phyloP scores from a whole-genome alignment of 2,797 vertebrate genomes.

The Atherinosoma microstoma region DNA sequence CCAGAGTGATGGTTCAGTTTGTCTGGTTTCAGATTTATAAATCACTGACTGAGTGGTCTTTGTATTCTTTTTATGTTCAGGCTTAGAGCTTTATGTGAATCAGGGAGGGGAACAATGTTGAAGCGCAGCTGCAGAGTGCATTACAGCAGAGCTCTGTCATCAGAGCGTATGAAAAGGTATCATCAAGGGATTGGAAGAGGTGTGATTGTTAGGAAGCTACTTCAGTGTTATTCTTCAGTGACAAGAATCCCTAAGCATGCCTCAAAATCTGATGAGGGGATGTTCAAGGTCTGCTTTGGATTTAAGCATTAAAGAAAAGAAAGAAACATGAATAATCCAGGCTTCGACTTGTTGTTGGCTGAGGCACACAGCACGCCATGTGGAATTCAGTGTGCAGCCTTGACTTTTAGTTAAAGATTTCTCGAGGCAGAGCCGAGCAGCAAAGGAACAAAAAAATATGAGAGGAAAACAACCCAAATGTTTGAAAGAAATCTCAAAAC shows the following conservation, averaged over 20 bases:
- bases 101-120: slow-evolving; percentile 30
- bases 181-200: slow-evolving; percentile 39
- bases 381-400: slow-evolving; percentile 22
- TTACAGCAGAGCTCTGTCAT: slow-evolving; percentile 19
- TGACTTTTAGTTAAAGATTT: slow-evolving; percentile 36
- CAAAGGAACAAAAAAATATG: slow-evolving; percentile 5
- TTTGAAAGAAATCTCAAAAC: background rate
- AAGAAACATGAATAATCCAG: background rate
- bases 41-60: slow-evolving; percentile 31
- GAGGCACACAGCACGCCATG: slow-evolving; percentile 1
- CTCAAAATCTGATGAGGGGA: slow-evolving; percentile 31
- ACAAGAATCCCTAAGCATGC: slow-evolving; percentile 25
- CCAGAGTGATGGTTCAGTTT: slow-evolving; percentile 28
- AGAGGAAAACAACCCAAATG: background rate
- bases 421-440: slow-evolving; percentile 5
- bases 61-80: slow-evolving; percentile 29
- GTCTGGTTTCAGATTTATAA: slow-evolving; percentile 30
- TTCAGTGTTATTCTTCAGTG: slow-evolving; percentile 27
- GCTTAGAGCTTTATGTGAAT: slow-evolving; percentile 41
- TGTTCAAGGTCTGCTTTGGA: slow-evolving; percentile 11
- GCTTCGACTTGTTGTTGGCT: slow-evolving; percentile 2
- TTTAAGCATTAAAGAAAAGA: slow-evolving; percentile 6
- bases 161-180: slow-evolving; percentile 34
- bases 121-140: background rate
- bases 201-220: slow-evolving; percentile 25